Evolutionary conservation across 2,113 vertebrate species (phyloP), one percentile per base, ranked within the genome.

Genomic region (Ibidorhyncha struthersii): DNA sequence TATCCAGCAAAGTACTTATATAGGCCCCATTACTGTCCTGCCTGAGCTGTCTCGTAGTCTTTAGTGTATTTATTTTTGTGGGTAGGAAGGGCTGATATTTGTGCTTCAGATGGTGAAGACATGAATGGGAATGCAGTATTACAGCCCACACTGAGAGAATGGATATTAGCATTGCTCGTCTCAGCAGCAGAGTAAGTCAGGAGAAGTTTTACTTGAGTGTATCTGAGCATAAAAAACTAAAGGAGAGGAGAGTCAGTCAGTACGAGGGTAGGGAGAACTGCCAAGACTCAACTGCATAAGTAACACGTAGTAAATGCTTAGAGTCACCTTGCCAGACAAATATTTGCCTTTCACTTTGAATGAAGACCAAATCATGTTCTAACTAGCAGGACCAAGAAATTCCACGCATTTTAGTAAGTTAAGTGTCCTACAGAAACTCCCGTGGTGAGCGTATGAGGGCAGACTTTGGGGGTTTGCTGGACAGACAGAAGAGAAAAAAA

Each of bases 301-400:
- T 86, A 96, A 97, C 95, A 94, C 19, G 3, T 94, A 97, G 93
- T 97, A 97, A 96, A 97, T 94, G 85, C 93, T 96, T 30, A 53
- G 90, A 95, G 88, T 97, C 95, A 97, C 91, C 90, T 94, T 96
- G 90, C 97, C 96, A 97, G 94, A 93, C 90, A 96, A 96, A 97
- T 95, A 91, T 94, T 96, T 96, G 94, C 83, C 82, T 97, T 97
- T 97, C 84, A 80, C 83, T 95, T 94, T 96, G 90, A 96, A 91
- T 95, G 86, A 87, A 91, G 89, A 92, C 96, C 94, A 97, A 87
- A 92, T 95, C 93, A 52, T 97, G 94, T 95, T 94, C 95, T 92
- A 85, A 96, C 97, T 94, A 93, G 97, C 32, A 93, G 80, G 78
- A 84, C 81, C 85, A 88, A 96, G 66, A 66, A 94, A 96, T 96